Evolutionary conservation across 2,888 invertebrate species (phyloP), one percentile per base, ranked within the genome.

Genomic region (Aricia artaxerxes): DNA sequence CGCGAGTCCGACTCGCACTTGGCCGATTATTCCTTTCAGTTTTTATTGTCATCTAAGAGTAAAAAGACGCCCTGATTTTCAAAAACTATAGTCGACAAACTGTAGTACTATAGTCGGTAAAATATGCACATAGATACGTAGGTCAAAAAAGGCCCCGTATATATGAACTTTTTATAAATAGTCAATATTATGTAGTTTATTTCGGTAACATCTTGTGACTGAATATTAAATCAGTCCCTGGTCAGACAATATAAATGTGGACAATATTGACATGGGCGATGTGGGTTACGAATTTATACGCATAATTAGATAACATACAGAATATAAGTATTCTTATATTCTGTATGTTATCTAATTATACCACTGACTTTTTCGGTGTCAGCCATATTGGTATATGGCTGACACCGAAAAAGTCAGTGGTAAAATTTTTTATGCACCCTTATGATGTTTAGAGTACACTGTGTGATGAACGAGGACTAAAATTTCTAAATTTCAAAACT

Each of bases 261-360:
- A 16, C 57, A 57, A 57, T 57, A 57, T 57, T 61, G 61, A 6
- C 61, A 61, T 24, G 61, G 61, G 61, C 7, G 24, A 61, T 16
- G 24, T 24, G 61, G 61, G 61, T 61, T n/a, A 61, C 24, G 7
- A 61, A 38, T 38, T 38, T 38, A 38, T 38, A 38, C 5, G 60
- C 60, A 60, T 61, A 61, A 61, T 61, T 61, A 24, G 61, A 61
- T 61, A 60, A 60, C n/a, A 60, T n/a, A 60, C 60, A 60, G 60
- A 60, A 60, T 24, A 24, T 24, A 24, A 24, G 24, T 24, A 24
- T 24, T 24, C 24, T 24, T 24, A 24, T 24, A 24, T 24, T 24
- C 24, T 24, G 24, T 24, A 24, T 24, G 24, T 24, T 24, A 24
- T 24, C 24, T 24, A 24, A 24, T 24, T 24, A 24, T 24, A 24